Conservation (phyloP, 2,113 vertebrate genomes). For the Ctenodactylus gundi region DNA sequence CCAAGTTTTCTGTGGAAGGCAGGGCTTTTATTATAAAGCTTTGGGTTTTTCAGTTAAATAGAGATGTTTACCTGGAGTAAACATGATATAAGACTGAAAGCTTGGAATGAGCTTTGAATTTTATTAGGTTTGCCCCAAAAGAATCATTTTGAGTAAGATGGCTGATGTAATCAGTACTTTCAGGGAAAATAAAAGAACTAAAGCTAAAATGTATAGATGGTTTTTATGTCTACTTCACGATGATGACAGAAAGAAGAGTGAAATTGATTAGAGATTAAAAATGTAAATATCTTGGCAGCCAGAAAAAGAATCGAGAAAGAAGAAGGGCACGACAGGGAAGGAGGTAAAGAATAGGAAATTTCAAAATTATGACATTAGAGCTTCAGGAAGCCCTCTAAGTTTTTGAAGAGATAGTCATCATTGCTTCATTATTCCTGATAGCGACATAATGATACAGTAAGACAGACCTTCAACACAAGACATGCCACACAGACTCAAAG, state of each 20-base stretch:
- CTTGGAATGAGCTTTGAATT: not conserved
- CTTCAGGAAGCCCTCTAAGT: not conserved
- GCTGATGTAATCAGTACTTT: constrained; percentile 53
- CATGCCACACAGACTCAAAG: not conserved
- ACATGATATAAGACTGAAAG: constrained; percentile 48
- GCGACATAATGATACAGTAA: not conserved
- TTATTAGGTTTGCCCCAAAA: constrained; percentile 34
- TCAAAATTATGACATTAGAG: constrained; percentile 44
- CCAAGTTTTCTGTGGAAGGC: not conserved
- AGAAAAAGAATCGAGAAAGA: constrained; percentile 53
- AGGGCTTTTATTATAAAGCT: constrained; percentile 41
- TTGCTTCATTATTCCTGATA: not conserved
- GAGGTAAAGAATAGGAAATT: constrained; percentile 49
- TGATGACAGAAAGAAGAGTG: not conserved
- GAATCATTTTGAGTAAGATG: constrained; percentile 21
- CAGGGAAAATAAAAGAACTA: not conserved
- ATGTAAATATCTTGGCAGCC: constrained; percentile 15
- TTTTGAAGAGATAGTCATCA: not conserved
- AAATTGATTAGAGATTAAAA: constrained; percentile 62
- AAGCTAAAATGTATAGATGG: constrained; percentile 49
- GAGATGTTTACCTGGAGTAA: constrained; percentile 60
- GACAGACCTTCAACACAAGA: not conserved
- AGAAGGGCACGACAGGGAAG: constrained; percentile 2
- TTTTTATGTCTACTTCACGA: constrained; percentile 42
- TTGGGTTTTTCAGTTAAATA: constrained; percentile 56